These are phyloP conservation scores for Junonia oenone DNA, from an alignment of 2,888 invertebrate genomes.

Conservation along the genomic window DNA sequence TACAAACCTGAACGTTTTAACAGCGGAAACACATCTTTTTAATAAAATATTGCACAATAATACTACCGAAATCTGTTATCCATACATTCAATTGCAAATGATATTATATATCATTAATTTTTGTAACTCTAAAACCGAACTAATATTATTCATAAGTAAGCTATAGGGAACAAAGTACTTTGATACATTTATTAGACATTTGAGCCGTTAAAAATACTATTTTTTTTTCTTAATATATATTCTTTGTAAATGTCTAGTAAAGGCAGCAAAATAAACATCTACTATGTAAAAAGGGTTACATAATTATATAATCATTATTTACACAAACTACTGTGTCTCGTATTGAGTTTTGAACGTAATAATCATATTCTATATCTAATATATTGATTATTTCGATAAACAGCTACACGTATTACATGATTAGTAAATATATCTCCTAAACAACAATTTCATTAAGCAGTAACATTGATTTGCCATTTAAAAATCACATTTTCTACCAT, in stretches of 20 bases:
- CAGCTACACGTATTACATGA: slow-evolving; percentile 17
- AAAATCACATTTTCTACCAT: slow-evolving; percentile 32
- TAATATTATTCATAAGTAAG: slow-evolving; percentile 25
- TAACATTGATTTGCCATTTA: slow-evolving; percentile 37
- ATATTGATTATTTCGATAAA: slow-evolving; percentile 15
- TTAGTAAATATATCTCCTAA: slow-evolving; percentile 14
- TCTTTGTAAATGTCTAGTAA: slow-evolving; percentile 14
- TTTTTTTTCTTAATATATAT: slow-evolving; percentile 10
- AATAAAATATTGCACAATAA: slow-evolving; percentile 53
- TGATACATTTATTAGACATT: slow-evolving; percentile 18
- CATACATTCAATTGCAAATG: slow-evolving; percentile 60
- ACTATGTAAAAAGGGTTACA: slow-evolving; percentile 11
- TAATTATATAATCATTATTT: slow-evolving; percentile 14
- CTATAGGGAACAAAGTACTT: slow-evolving; percentile 11
- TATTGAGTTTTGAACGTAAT: slow-evolving; percentile 14
- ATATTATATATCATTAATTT: slow-evolving; percentile 70
- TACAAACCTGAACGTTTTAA: slow-evolving; percentile 3
- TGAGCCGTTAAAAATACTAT: slow-evolving; percentile 7
- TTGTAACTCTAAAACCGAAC: slow-evolving; percentile 21
- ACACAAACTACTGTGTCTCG: slow-evolving; percentile 15
- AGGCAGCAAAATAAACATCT: slow-evolving; percentile 21
- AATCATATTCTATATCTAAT: slow-evolving; percentile 15
- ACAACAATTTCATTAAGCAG: slow-evolving; percentile 17
- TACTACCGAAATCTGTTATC: slow-evolving; percentile 39
- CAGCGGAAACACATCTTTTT: slow-evolving; percentile 7